phyloP scores from a whole-genome alignment of 1,140 invertebrate species.

The Brachystomella parvula region DNA sequence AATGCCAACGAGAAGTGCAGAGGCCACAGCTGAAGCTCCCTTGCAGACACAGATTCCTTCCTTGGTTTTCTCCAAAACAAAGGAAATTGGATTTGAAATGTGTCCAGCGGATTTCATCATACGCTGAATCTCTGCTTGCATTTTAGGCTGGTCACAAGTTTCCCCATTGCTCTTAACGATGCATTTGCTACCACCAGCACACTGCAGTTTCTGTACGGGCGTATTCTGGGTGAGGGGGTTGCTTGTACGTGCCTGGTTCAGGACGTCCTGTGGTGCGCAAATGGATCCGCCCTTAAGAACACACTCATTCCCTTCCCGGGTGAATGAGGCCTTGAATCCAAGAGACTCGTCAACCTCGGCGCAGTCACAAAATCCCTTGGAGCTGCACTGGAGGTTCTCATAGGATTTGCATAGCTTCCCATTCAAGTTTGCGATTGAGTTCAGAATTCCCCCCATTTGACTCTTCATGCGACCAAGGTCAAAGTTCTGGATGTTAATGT shows the following conservation, averaged over 20 bases:
- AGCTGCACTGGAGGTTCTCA: background rate
- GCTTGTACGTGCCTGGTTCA: background rate
- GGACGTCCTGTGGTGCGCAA: background rate
- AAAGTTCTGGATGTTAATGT: background rate
- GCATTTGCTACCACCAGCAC: background rate
- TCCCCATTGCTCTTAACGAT: background rate
- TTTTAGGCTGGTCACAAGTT: background rate
- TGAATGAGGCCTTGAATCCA: background rate
- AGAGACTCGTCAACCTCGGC: background rate
- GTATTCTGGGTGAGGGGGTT: background rate
- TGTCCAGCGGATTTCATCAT: background rate
- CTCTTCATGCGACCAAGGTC: background rate
- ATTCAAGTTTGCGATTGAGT: background rate
- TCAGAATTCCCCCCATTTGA: background rate
- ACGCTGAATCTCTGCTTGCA: background rate
- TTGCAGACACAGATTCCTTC: conserved; percentile 3
- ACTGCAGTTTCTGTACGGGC: background rate
- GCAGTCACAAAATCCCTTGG: conserved; percentile 4
- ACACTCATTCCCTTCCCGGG: background rate
- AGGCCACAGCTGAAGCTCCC: background rate
- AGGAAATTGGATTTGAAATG: background rate
- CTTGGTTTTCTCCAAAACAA: conserved; percentile 1
- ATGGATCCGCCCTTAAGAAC: background rate
- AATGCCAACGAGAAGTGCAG: background rate
- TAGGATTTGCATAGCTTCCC: background rate